Base-by-base conservation (phyloP, 1,140 invertebrate species). In the Solenopsis invicta region DNA sequence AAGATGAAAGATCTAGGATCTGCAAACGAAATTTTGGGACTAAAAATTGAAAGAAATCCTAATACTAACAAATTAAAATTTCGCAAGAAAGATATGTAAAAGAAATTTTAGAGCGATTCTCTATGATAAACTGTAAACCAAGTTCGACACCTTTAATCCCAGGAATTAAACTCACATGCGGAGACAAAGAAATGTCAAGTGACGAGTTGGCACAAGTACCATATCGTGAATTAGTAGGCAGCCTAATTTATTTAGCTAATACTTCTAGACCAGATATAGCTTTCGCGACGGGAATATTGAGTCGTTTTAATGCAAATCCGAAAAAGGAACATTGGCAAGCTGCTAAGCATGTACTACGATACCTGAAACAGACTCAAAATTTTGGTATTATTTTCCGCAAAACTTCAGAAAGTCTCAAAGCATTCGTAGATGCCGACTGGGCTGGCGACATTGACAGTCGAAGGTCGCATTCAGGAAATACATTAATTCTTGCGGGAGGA, bases 341-440 rank as follows among this genome's bases (percentile, higher is more conserved):
- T 8, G 66, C 66, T 0, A 85, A 85, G n/a, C 62, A 45, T 16
- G 75, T 86, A 48, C 29, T 86, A 2, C 41, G 85, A 18, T 78
- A 77, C 54, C 24, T 78, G 5, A 24, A 67, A 45, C n/a, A 59
- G 10, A 86, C 74, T 6, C 4, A n/a, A n/a, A 61, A 85, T 61
- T 76, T 67, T 13, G 12, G 37, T 12, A 72, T 82, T 6, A 50
- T 6, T 8, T 72, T 59, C 34, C 16, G 16, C 21, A 82, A 82
- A 41, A 34, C 34, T 5, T 18, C 29, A 8, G 12, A 52, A 9
- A 10, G 10, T 45, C 2, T 21, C 10, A 29, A 16, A n/a, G 66
- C 64, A 45, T 76, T 41, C 61, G 66, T 59, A 48, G 95, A 95
- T 90, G 91, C 95, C 8, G 95, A 95, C 87, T 95, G 92, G 90